Base-by-base conservation (phyloP, 1,140 invertebrate genomes). In the Papilio polyxenes region DNA sequence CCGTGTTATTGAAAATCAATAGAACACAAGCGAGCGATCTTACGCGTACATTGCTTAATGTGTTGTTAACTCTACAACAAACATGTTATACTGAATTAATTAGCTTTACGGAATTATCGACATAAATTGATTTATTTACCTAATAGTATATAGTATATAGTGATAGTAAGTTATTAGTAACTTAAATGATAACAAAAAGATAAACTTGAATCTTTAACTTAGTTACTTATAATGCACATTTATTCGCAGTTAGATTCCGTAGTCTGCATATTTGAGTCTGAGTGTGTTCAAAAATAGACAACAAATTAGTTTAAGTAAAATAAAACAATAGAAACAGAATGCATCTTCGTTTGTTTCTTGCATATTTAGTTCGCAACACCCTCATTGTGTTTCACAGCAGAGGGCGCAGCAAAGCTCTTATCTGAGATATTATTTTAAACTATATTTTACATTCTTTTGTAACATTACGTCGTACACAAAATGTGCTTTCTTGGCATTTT, bases 401-500 rank as follows among this genome's bases (percentile, higher is more conserved):
- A 10, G 31, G 13, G 31, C 65, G 23, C 11, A 13, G 11, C 6
- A 17, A 31, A 37, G 31, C 65, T 40, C 4, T 37, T 72, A 37
- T 11, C 59, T 62, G n/a, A 8, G 17, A 72, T 72, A 72, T 72
- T 72, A 72, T 72, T 72, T 72, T 72, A 72, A 72, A 72, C 23
- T 31, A 20, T 72, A 17, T 72, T 72, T 31, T 72, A 72, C 31
- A 17, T 31, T 72, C 31, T 40, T 72, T 72, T 72, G 65, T 40
- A 31, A 65, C 31, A 40, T 31, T 4, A 15, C 65, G 65, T 37
- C 65, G 65, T 40, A 65, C 23, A 65, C 62, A 65, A 65, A 3
- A 65, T 5, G 65, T 5, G 20, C 10, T 65, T 65, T 72, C 31
- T 7, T 72, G 31, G 56, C 62, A 9, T 65, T 65, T 23, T 65